A percentile compares a stretch with the other conserved stretches of the same genome.
Conservation (phyloP, 2,888 invertebrate genomes). For the Dioctria linearis region DNA sequence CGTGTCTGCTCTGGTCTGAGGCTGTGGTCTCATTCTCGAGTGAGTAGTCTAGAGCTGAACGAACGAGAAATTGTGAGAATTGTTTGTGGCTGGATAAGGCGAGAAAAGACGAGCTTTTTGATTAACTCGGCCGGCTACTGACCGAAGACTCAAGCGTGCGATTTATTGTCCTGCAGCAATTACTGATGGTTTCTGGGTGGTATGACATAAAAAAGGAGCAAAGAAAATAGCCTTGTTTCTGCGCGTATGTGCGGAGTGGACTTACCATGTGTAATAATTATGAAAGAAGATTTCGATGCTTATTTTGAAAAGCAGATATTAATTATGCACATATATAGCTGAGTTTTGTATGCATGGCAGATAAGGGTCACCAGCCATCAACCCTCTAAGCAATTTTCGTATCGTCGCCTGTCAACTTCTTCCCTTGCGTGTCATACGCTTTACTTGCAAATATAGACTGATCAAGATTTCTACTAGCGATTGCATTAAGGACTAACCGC, state of each 20-base stretch:
- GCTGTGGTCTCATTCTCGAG: no score
- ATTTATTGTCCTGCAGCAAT: conserved; percentile 54
- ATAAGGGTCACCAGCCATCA: conserved; percentile 2
- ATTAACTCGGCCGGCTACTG: conserved; percentile 54
- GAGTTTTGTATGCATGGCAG: neutral
- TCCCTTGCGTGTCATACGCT: conserved; percentile 35
- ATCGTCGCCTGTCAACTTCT: conserved; percentile 19
- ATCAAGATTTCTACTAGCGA: conserved; percentile 33
- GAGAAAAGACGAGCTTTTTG: conserved; percentile 52
- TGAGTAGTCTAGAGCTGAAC: no score
- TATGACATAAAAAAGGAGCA: conserved; percentile 17
- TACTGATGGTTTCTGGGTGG: conserved; percentile 46
- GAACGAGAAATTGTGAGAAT: conserved; percentile 15
- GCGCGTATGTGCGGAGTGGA: neutral
- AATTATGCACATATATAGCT: conserved; percentile 17
- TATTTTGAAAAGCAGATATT: conserved; percentile 18
- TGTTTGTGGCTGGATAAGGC: conserved; percentile 16
- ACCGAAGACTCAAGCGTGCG: conserved; percentile 49
- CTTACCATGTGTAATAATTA: neutral
- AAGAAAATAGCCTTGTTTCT: neutral
- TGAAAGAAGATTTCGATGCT: neutral
- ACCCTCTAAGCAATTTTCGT: neutral
- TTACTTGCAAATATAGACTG: neutral
- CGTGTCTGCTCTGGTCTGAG: neutral
- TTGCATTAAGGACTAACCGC: conserved; percentile 46